phyloP scores from a whole-genome alignment of 2,797 vertebrate genomes.

The Botia almorhae region DNA sequence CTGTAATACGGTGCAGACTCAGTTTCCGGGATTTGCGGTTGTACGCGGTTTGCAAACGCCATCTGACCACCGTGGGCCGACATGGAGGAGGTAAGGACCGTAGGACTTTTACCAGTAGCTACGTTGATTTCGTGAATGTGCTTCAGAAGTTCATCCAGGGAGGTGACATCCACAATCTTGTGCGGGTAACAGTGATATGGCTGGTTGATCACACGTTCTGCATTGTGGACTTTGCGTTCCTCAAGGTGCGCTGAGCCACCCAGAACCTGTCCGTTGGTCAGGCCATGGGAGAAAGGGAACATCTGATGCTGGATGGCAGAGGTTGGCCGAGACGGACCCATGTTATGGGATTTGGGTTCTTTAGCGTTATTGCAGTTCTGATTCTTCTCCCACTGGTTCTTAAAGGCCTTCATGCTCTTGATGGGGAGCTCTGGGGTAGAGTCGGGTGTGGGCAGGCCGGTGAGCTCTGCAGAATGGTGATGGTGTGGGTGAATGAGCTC shows the following conservation, averaged over 20 bases:
- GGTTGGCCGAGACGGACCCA: constrained; percentile 72
- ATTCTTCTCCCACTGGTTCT: constrained; percentile 91
- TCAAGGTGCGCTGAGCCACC: constrained; percentile 74
- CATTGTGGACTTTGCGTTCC: constrained; percentile 84
- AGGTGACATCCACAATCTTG: constrained; percentile 89
- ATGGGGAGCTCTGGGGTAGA: constrained; percentile 89
- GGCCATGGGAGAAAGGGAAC: constrained; percentile 77
- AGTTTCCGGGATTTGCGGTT: constrained; percentile 82
- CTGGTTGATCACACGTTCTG: constrained; percentile 80
- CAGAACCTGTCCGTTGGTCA: constrained; percentile 76
- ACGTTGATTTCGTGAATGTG: constrained; percentile 84
- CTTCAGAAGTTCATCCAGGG: constrained; percentile 87
- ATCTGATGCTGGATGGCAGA: constrained; percentile 79
- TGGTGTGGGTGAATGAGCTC: constrained; percentile 79
- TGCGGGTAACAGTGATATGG: constrained; percentile 79
- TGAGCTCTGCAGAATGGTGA: constrained; percentile 84
- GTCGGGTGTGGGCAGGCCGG: constrained; percentile 89
- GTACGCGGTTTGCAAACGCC: constrained; percentile 78
- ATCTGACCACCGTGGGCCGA: constrained; percentile 74
- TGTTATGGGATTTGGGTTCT: constrained; percentile 79
- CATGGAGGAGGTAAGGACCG: constrained; percentile 76
- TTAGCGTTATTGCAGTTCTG: constrained; percentile 93
- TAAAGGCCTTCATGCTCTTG: constrained; percentile 87
- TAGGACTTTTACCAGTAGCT: constrained; percentile 72
- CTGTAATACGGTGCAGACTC: constrained; percentile 83